A percentile compares a stretch with the other conserved stretches of the same genome.
Evolutionary conservation across 2,888 invertebrate species (phyloP).

Genomic region (Tenthredo scrophulariae): DNA sequence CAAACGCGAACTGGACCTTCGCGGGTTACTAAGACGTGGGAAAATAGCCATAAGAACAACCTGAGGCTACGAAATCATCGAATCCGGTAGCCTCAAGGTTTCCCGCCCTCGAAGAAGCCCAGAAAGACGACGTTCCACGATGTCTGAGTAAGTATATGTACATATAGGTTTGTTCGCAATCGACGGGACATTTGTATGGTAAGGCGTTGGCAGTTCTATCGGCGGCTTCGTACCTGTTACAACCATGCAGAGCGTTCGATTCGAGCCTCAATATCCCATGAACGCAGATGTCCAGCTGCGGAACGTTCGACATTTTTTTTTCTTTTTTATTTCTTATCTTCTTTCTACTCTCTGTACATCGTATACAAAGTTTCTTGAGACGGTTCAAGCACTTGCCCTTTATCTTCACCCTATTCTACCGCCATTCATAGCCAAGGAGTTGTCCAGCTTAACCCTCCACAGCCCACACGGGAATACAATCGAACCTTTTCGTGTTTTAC

Average conservation of each 20-base stretch:
- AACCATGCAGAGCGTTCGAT: constrained; percentile 49
- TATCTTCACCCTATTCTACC: constrained; percentile 13
- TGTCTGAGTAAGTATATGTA: constrained; percentile 19
- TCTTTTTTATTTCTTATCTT: neutral
- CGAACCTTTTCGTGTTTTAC: constrained; percentile 16
- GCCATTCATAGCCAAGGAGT: constrained; percentile 34
- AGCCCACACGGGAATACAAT: neutral
- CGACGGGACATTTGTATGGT: constrained; percentile 76
- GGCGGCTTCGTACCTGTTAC: constrained; percentile 59
- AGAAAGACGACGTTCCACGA: constrained; percentile 12
- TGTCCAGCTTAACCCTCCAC: constrained; percentile 17
- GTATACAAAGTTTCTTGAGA: constrained; percentile 9
- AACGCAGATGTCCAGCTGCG: constrained; percentile 61
- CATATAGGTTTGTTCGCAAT: constrained; percentile 61
- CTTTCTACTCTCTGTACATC: neutral
- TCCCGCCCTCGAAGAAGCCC: constrained; percentile 1
- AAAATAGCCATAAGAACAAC: neutral
- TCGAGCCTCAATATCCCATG: constrained; percentile 62
- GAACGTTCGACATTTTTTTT: neutral
- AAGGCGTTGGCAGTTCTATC: constrained; percentile 77
- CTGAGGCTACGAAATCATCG: constrained; percentile 15
- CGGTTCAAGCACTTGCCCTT: constrained; percentile 25
- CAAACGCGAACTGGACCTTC: constrained; percentile 20
- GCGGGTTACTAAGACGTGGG: constrained; percentile 20
- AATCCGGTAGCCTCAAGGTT: constrained; percentile 5